phyloP scores from a whole-genome alignment of 2,797 vertebrate genomes.

The Platalea minor region DNA sequence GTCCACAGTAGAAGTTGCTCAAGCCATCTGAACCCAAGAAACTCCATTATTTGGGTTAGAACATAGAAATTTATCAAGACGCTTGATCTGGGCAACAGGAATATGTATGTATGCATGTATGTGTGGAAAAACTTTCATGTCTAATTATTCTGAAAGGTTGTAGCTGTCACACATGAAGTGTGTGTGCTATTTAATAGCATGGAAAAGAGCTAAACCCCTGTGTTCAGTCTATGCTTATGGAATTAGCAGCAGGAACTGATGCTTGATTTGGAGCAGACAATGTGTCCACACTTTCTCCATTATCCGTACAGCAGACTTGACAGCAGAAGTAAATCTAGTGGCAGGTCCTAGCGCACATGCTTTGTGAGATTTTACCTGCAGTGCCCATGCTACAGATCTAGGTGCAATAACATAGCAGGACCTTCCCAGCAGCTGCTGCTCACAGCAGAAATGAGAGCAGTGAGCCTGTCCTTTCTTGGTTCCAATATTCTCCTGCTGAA shows the following conservation, averaged over 20 bases:
- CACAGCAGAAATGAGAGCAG: not conserved
- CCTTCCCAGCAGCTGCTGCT: not conserved
- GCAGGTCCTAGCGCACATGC: not conserved
- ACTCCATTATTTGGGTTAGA: not conserved
- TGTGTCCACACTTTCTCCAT: not conserved
- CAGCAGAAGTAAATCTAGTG: not conserved
- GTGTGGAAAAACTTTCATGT: accelerated
- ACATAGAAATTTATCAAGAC: not conserved
- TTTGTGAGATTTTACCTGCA: not conserved
- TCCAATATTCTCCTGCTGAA: not conserved
- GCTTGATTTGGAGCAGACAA: not conserved
- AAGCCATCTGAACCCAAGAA: not conserved
- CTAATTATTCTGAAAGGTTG: not conserved
- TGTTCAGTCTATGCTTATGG: not conserved
- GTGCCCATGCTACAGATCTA: not conserved
- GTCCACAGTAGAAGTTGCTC: not conserved
- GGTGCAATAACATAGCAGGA: not conserved
- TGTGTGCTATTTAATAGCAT: not conserved
- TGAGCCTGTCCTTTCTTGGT: not conserved
- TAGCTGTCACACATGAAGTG: not conserved
- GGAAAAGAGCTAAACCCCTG: not conserved
- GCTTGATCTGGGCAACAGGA: not conserved
- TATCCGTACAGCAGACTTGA: not conserved
- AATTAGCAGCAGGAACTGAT: not conserved
- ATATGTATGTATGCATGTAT: not conserved